These are phyloP conservation scores for Parotocinclus haroldoi DNA, from an alignment of 2,797 vertebrate species.

Conservation along the genomic window DNA sequence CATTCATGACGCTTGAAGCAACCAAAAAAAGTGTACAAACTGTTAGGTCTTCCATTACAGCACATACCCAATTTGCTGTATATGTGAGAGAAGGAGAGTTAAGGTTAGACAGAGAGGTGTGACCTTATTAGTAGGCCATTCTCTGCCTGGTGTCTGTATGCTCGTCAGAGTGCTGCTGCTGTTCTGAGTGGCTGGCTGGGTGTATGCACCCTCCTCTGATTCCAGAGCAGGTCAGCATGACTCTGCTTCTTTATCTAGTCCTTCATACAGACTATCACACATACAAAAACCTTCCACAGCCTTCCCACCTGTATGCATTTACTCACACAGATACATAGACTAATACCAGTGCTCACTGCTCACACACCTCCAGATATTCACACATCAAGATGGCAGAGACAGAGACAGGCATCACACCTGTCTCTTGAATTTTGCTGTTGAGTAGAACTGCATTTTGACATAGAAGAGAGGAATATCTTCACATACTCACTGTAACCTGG, in stretches of 20 bases:
- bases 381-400: constrained; percentile 7
- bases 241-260: constrained; percentile 49
- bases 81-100: too few species aligned
- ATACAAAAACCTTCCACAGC: constrained; percentile 2
- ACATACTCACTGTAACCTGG: constrained; percentile 1
- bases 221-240: constrained; percentile 40
- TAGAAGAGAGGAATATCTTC: constrained; percentile 33
- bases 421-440: constrained; percentile 31
- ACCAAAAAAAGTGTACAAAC: too few species aligned
- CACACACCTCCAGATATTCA: constrained; percentile 23
- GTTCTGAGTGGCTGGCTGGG: constrained; percentile 58
- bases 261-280: constrained; percentile 22
- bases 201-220: constrained; percentile 32
- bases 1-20: too few species aligned
- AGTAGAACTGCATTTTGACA: constrained; percentile 40
- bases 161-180: constrained; percentile 58
- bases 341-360: constrained; percentile 4
- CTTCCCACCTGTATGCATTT: constrained; percentile 20
- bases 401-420: constrained; percentile 31
- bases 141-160: constrained; percentile 67
- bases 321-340: constrained; percentile 11
- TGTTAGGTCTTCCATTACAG: too few species aligned
- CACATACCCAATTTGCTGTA: too few species aligned
- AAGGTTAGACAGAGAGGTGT: constrained; percentile 27
- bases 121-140: constrained; percentile 70